Conservation (phyloP, 1,140 invertebrate genomes). For the Bombus cullumanus region DNA sequence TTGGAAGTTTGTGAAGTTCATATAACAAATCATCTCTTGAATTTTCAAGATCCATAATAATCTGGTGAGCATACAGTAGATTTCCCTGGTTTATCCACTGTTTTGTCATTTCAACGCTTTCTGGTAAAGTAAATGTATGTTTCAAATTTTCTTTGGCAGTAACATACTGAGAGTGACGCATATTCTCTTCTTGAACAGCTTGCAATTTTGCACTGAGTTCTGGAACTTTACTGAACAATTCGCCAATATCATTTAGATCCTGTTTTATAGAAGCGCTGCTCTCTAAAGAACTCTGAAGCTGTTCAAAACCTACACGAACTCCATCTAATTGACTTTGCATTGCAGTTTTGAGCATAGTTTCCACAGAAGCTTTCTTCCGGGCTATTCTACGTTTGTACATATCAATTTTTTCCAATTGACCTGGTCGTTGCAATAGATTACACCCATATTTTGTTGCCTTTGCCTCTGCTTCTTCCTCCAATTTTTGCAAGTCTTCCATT, state of each 20-base stretch:
- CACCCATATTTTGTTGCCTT: conserved; percentile 95
- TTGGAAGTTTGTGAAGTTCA: conserved; percentile 96
- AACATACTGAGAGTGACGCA: conserved; percentile 96
- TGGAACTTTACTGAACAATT: conserved; percentile 87
- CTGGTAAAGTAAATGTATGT: conserved; percentile 98
- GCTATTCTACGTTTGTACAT: conserved; percentile 92
- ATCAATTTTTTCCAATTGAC: conserved; percentile 97
- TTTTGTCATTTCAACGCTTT: conserved; percentile 97
- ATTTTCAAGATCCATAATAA: conserved; percentile 97
- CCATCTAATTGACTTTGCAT: conserved; percentile 99
- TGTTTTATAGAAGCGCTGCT: conserved; percentile 91
- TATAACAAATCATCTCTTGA: conserved; percentile 97
- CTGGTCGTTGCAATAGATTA: conserved; percentile 96
- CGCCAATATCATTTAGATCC: conserved; percentile 80
- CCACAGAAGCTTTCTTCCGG: conserved; percentile 96
- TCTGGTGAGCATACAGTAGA: conserved; percentile 96
- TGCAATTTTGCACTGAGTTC: conserved; percentile 90
- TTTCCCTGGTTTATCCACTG: conserved; percentile 97
- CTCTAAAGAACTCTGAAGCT: conserved; percentile 91
- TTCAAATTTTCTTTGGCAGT: conserved; percentile 99
- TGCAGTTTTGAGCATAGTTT: conserved; percentile 98
- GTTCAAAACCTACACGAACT: conserved; percentile 95
- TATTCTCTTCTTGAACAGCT: conserved; percentile 95
- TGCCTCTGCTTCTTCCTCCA: conserved; percentile 92
- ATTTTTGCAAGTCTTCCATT: conserved; percentile 87